These are phyloP conservation scores for Phalacrocorax pelagicus DNA, from an alignment of 2,113 vertebrate genomes.

Conservation along the genomic window DNA sequence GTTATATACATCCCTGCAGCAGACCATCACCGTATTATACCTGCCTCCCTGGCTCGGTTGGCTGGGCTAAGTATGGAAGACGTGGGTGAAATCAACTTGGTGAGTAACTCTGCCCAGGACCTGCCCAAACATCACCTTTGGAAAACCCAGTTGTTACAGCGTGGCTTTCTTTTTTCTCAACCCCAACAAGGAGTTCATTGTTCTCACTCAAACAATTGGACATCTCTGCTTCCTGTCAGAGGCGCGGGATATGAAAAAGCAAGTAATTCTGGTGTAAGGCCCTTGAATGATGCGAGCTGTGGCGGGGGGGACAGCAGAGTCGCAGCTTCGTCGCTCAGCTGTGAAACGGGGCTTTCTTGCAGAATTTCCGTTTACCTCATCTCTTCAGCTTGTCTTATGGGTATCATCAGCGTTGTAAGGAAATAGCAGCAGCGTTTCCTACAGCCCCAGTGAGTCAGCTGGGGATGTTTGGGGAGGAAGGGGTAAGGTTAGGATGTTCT, in stretches of 20 bases:
- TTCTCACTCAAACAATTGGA: accelerated
- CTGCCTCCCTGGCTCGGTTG: not conserved
- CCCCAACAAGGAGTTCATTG: not conserved
- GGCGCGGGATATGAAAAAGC: accelerated
- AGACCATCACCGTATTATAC: not conserved
- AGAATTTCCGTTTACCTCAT: not conserved
- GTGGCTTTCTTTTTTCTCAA: not conserved
- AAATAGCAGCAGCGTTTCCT: not conserved
- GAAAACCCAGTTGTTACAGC: not conserved
- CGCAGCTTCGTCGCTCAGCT: not conserved
- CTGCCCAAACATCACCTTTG: not conserved
- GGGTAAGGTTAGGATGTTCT: not conserved
- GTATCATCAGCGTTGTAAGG: accelerated
- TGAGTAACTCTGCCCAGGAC: not conserved
- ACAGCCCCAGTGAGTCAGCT: not conserved
- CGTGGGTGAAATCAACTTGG: not conserved
- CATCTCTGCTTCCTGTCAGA: not conserved
- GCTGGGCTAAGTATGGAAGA: not conserved
- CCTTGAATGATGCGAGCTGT: accelerated
- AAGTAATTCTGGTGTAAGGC: accelerated
- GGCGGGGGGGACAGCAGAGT: not conserved
- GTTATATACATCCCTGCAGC: not conserved
- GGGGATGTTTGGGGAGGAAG: not conserved
- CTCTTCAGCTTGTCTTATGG: not conserved
- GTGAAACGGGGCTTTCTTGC: not conserved